These are phyloP conservation scores for Drosophila recens DNA, from an alignment of 2,888 invertebrate species.

Conservation along the genomic window DNA sequence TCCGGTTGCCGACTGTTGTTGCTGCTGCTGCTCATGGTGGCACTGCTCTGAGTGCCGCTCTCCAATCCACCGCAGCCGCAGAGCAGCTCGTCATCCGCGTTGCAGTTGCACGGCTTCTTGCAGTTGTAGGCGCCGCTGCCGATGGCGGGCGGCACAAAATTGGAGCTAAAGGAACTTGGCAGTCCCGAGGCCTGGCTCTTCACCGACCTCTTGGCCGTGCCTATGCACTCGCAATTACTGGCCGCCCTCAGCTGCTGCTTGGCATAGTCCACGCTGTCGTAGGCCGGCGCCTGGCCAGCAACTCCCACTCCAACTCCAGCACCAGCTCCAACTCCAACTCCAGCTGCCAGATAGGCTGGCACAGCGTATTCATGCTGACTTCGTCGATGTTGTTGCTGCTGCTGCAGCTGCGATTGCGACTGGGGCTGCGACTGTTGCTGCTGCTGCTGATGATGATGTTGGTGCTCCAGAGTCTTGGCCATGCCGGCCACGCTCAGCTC, in stretches of 20 bases:
- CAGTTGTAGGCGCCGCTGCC: constrained; percentile 76
- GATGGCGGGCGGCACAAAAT: constrained; percentile 75
- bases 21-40: constrained; percentile 81
- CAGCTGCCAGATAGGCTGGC: constrained; percentile 77
- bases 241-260: constrained; percentile 65
- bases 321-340: constrained; percentile 1
- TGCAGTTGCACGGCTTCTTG: constrained; percentile 82
- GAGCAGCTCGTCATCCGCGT: constrained; percentile 70
- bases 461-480: constrained; percentile 82
- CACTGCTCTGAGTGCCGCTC: constrained; percentile 80
- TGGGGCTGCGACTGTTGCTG: constrained; percentile 67
- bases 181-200: constrained; percentile 52
- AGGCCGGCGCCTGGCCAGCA: constrained; percentile 69
- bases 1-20: constrained; percentile 78
- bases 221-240: constrained; percentile 77
- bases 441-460: constrained; percentile 71
- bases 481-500: constrained; percentile 59
- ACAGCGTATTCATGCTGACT: constrained; percentile 85
- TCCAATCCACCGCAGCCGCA: constrained; percentile 73
- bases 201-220: constrained; percentile 59
- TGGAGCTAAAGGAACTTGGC: constrained; percentile 83
- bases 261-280: constrained; percentile 81
- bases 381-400: constrained; percentile 68
- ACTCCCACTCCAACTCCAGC: constrained; percentile 25
- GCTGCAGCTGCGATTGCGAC: constrained; percentile 15